Base-by-base conservation (phyloP, 92 coral and sea anemone genomes). In the Paragorgia papillata region DNA sequence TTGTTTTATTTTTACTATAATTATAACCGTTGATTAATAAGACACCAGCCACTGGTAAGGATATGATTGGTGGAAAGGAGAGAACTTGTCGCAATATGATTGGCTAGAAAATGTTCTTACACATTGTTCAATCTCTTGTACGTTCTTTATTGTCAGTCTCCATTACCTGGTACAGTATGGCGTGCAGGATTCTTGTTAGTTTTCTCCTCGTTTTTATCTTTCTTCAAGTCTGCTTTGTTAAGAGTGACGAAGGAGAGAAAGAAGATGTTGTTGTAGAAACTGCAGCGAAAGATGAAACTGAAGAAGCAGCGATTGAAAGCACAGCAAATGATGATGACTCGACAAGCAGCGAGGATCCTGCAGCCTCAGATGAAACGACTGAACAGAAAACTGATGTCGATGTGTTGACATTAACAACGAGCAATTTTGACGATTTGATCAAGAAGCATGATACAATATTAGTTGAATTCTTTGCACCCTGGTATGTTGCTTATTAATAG, bases 401-500 rank as follows among this genome's bases (percentile, higher is more conserved):
- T 89, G 98, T 94, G 43, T 81, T 94, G 46, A 92, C 90, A 18
- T 61, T 94, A 50, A 91, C 88, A 29, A 66, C 85, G 35, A 85
- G 86, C 73, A 88, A 88, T 76, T 94, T 94, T 54, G 98, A 94
- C 55, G 74, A 80, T 59, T 84, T 81, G 49, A 77, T 94, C 32
- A 88, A 94, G 30, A 87, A 94, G 17, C 79, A 88, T 20, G 93
- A 90, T 35, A 64, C 88, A 58, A 76, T 90, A 18, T 83, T 94
- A 9, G 97, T 94, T 26, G 98, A 94, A 63, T 94, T 94, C 84
- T 94, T 88, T 77, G 97, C 98, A 13, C 98, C 98, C 9, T 94
- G 98, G 98, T 94, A 82, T 44, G 96, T 84, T 17, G 20, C 5
- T 17, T 51, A 5, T 5, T 51, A 51, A 51, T n/a, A n/a, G n/a